Evolutionary conservation across 2,113 vertebrate species (phyloP).

Genomic region (Typhlomys cinereus): DNA sequence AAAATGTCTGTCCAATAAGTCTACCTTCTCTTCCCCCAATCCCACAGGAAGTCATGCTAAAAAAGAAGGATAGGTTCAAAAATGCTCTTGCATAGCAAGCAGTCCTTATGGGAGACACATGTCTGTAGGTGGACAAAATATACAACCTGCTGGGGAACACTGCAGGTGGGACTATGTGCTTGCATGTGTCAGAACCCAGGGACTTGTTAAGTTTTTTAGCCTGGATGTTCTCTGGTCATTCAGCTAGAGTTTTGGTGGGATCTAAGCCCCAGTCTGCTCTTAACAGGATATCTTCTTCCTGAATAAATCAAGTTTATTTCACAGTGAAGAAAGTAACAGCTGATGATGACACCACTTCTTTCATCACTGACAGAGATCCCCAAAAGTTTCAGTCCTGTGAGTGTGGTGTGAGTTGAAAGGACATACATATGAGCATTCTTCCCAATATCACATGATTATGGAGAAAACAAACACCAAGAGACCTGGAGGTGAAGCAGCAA

Average conservation of each 20-base stretch:
- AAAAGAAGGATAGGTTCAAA: neutral
- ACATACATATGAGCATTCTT: neutral
- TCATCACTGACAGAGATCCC: neutral
- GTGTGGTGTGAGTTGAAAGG: neutral
- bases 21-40: neutral
- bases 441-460: neutral
- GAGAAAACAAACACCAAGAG: neutral
- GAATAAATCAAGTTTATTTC: neutral
- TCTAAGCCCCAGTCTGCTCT: neutral
- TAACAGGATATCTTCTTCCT: neutral
- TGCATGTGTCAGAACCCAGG: accelerated
- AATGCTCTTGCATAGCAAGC: neutral
- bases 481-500: neutral
- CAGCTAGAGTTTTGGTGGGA: neutral
- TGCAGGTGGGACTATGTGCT: neutral
- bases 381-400: neutral
- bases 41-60: neutral
- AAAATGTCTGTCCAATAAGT: neutral
- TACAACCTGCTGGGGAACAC: neutral
- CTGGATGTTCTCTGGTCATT: neutral
- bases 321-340: neutral
- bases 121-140: neutral
- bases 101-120: neutral
- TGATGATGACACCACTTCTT: neutral
- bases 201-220: neutral